Evolutionary conservation across 1,140 invertebrate genomes (phyloP).

Genomic region (Magallana gigas): DNA sequence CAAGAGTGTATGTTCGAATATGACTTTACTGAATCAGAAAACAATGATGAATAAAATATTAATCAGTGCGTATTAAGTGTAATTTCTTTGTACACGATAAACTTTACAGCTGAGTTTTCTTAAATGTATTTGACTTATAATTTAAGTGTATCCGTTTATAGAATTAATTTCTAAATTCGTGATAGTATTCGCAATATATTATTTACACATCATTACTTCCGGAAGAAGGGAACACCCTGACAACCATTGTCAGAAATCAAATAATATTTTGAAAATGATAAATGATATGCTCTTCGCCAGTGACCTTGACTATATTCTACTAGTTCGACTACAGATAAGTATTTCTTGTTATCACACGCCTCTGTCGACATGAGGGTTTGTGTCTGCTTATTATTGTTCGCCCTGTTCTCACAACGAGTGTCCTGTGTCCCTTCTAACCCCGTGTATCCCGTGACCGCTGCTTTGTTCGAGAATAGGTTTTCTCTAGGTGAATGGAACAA

Average conservation of each 20-base stretch:
- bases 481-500: conserved; percentile 62
- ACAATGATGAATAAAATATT: not conserved
- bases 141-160: no score
- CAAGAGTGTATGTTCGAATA: conserved; percentile 62
- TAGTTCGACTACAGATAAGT: not conserved
- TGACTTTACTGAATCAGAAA: conserved; percentile 42
- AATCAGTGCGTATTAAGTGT: no score
- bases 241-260: no score
- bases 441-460: conserved; percentile 66
- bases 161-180: no score
- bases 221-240: no score
- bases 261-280: no score
- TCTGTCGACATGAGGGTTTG: not conserved
- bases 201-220: no score
- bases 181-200: no score
- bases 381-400: not conserved
- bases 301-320: not conserved
- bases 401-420: not conserved
- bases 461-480: conserved; percentile 64
- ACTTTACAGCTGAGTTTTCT: no score
- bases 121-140: no score
- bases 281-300: no score
- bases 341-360: not conserved
- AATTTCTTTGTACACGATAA: no score
- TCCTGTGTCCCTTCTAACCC: not conserved